A percentile compares a stretch with the other conserved stretches of the same genome.
Conservation (phyloP, 2,113 vertebrate species). For the Actenoides hombroni region DNA sequence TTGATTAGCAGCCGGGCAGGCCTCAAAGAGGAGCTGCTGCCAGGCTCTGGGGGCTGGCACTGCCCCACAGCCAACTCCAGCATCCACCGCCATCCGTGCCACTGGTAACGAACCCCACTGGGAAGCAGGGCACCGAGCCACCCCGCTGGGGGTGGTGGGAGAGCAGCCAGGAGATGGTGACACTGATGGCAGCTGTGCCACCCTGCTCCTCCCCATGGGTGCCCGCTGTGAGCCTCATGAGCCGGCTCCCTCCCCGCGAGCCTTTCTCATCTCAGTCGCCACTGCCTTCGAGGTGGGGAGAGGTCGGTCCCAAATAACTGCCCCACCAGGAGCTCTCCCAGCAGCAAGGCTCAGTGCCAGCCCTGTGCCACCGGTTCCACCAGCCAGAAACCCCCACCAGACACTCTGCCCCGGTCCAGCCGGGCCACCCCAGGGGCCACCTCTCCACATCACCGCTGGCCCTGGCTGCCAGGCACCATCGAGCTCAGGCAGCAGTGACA, state of each 20-base stretch:
- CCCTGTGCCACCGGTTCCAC: accelerated
- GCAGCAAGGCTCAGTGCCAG: background rate
- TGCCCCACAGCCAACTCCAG: background rate
- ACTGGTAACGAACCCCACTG: accelerated
- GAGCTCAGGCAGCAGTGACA: background rate
- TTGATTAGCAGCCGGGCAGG: background rate
- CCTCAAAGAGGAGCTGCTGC: background rate
- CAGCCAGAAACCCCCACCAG: accelerated
- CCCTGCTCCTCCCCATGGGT: background rate
- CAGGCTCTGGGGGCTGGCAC: background rate
- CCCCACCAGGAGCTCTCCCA: accelerated
- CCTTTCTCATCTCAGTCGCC: background rate
- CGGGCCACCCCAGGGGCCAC: background rate
- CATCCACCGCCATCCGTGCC: accelerated
- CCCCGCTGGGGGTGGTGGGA: background rate
- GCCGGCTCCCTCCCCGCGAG: background rate
- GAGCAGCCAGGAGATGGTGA: background rate
- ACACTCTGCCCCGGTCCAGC: background rate
- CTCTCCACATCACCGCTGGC: background rate
- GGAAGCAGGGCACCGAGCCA: accelerated
- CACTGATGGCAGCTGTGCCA: background rate
- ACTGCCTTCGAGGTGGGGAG: background rate
- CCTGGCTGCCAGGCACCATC: background rate
- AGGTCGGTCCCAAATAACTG: accelerated
- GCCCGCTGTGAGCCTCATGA: background rate